phyloP scores from a whole-genome alignment of 2,113 vertebrate species.

The Otis tarda region DNA sequence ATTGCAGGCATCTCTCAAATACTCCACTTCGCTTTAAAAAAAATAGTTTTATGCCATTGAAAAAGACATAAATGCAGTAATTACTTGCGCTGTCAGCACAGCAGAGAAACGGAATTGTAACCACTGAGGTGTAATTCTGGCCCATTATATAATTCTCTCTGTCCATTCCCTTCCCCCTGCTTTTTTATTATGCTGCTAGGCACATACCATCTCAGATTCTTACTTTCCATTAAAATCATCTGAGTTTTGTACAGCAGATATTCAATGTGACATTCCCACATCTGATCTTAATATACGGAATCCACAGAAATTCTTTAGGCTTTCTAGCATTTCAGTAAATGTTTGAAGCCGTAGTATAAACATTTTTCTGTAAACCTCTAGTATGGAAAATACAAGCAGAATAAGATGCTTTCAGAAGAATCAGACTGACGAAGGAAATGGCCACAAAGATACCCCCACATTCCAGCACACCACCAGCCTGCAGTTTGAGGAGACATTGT shows the following conservation, averaged over 20 bases:
- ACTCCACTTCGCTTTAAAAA: neutral
- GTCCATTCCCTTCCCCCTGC: neutral
- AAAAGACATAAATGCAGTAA: neutral
- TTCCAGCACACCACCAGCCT: neutral
- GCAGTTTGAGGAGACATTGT: neutral
- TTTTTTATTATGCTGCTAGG: slow-evolving; percentile 17
- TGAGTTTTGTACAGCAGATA: slow-evolving; percentile 25
- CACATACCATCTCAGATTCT: slow-evolving; percentile 31
- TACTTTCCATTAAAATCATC: slow-evolving; percentile 36
- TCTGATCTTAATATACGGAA: slow-evolving; percentile 65
- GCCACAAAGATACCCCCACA: neutral
- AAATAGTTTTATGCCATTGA: neutral
- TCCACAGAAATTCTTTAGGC: slow-evolving; percentile 63
- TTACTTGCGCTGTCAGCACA: slow-evolving; percentile 24
- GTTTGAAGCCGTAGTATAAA: slow-evolving; percentile 55
- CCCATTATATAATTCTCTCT: neutral
- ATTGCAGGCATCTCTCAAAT: neutral
- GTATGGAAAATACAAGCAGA: slow-evolving; percentile 31
- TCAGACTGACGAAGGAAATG: slow-evolving; percentile 9
- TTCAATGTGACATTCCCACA: slow-evolving; percentile 46
- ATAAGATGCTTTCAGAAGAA: slow-evolving; percentile 28
- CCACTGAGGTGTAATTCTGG: neutral
- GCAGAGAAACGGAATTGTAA: neutral
- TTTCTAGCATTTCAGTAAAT: slow-evolving; percentile 52
- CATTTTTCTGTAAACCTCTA: slow-evolving; percentile 54